Evolutionary conservation across 2,113 vertebrate genomes (phyloP).

Genomic region (Riparia riparia): DNA sequence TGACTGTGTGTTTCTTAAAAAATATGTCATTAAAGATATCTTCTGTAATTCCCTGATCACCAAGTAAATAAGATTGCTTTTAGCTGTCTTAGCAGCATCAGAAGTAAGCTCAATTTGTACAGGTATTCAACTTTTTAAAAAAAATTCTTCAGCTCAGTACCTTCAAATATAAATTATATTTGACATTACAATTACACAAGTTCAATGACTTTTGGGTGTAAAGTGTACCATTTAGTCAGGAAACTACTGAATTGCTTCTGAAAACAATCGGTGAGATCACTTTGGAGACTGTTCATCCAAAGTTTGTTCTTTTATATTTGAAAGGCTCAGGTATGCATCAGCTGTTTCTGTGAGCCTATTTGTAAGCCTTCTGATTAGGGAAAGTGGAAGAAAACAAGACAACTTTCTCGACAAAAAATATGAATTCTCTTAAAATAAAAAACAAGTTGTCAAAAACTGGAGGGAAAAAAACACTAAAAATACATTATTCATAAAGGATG

Average conservation of each 20-base stretch:
- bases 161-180: not conserved
- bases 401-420: not conserved
- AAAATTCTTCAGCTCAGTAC: not conserved
- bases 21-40: not conserved
- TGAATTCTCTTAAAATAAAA: not conserved
- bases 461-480: not conserved
- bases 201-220: not conserved
- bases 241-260: not conserved
- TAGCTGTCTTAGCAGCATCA: not conserved
- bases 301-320: not conserved
- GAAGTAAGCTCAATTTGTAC: not conserved
- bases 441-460: not conserved
- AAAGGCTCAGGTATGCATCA: not conserved
- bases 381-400: not conserved
- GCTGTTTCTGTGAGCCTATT: not conserved
- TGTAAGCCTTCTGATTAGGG: not conserved
- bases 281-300: not conserved
- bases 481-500: not conserved
- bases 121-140: not conserved
- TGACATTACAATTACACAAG: not conserved
- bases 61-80: not conserved
- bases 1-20: slow-evolving; percentile 10
- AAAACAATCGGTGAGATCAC: not conserved
- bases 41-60: not conserved
- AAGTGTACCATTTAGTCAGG: not conserved